phyloP scores from a whole-genome alignment of 2,113 vertebrate genomes.

The Reinhardtius hippoglossoides region DNA sequence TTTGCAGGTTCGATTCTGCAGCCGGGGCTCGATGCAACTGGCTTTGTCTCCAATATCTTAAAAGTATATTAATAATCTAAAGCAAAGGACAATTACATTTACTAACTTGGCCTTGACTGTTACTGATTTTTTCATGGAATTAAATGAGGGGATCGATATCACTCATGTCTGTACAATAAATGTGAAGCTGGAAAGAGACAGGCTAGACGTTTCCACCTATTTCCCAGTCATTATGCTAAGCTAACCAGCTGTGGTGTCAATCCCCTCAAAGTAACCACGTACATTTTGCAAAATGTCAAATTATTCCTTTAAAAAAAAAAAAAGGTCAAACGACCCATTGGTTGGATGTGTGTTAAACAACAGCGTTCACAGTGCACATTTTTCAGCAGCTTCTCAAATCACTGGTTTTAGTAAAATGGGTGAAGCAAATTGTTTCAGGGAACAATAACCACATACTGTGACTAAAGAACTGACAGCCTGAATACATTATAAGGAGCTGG shows the following conservation, averaged over 20 bases:
- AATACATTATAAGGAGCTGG: neutral
- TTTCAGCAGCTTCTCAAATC: neutral
- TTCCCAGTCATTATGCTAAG: neutral
- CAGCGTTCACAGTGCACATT: neutral
- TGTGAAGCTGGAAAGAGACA: too few species aligned
- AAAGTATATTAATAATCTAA: too few species aligned
- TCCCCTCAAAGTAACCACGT: too few species aligned
- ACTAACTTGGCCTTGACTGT: too few species aligned
- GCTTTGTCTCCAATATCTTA: too few species aligned
- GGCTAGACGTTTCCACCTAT: too few species aligned
- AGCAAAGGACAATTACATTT: too few species aligned
- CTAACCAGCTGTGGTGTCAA: neutral
- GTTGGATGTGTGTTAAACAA: neutral
- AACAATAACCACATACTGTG: neutral
- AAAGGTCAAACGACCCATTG: neutral
- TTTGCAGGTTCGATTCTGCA: too few species aligned
- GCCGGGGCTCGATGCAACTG: neutral
- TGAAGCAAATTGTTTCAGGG: neutral
- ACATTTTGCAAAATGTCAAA: neutral
- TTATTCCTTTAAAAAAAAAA: too few species aligned
- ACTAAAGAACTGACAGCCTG: neutral
- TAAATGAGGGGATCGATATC: too few species aligned
- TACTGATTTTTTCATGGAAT: too few species aligned
- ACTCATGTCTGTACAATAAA: too few species aligned
- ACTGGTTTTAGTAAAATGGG: neutral